Evolutionary conservation across 1,140 invertebrate genomes (phyloP).

Genomic region (Psilanteris sp.): DNA sequence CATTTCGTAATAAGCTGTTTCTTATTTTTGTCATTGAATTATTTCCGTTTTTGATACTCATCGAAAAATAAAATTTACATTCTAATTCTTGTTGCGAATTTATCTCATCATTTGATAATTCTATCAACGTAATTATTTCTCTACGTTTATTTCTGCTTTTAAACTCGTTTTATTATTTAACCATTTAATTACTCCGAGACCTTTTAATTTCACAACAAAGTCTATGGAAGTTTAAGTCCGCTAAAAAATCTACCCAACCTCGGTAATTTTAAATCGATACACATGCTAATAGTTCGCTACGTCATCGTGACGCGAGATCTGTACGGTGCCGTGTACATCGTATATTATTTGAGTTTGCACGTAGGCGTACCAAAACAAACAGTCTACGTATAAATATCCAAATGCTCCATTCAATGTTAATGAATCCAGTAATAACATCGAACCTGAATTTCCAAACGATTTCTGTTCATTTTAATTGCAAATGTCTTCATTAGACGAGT

Average conservation of each 20-base stretch:
- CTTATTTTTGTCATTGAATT: too few relatives aligned
- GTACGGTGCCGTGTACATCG: not conserved
- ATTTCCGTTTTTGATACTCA: too few relatives aligned
- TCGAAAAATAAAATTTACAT: too few relatives aligned
- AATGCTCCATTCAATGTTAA: constrained; percentile 45
- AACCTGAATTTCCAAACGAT: constrained; percentile 7
- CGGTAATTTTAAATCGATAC: constrained; percentile 8
- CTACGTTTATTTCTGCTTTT: too few relatives aligned
- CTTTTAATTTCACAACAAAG: too few relatives aligned
- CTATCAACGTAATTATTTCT: too few relatives aligned
- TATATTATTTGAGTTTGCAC: constrained; percentile 15
- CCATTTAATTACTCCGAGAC: too few relatives aligned
- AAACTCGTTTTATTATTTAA: too few relatives aligned
- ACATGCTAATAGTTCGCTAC: constrained; percentile 29
- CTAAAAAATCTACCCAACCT: constrained; percentile 18
- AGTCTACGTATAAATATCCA: constrained; percentile 25
- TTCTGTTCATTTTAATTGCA: constrained; percentile 37
- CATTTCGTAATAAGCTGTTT: too few relatives aligned
- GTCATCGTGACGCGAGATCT: constrained; percentile 29
- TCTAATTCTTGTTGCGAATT: too few relatives aligned
- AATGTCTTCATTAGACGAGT: constrained; percentile 38
- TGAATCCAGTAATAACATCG: constrained; percentile 35
- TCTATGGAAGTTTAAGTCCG: constrained; percentile 1
- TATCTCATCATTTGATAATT: too few relatives aligned
- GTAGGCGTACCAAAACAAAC: constrained; percentile 45